These are phyloP conservation scores for Psilopogon haemacephalus DNA, from an alignment of 2,113 vertebrate species.

Conservation along the genomic window DNA sequence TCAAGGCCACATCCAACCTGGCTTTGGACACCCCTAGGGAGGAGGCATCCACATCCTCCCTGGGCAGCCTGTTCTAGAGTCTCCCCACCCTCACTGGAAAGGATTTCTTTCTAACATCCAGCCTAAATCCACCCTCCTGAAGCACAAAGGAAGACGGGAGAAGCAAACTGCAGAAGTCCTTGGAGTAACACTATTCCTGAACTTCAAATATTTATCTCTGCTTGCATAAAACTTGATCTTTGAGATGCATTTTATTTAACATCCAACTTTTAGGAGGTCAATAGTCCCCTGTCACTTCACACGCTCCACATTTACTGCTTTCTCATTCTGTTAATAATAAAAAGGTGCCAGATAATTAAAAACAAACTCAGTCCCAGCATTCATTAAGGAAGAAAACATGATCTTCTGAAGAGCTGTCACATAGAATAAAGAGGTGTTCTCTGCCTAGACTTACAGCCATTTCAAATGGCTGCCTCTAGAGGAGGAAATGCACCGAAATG, in stretches of 20 bases:
- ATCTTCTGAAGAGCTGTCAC: slow-evolving; percentile 64
- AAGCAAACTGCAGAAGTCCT: not conserved
- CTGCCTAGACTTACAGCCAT: slow-evolving; percentile 63
- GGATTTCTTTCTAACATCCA: no score
- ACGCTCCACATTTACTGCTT: slow-evolving; percentile 50
- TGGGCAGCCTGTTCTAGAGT: no score
- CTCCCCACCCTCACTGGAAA: no score
- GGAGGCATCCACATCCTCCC: no score
- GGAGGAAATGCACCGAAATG: slow-evolving; percentile 61
- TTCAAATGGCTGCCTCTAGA: slow-evolving; percentile 57
- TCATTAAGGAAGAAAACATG: slow-evolving; percentile 60
- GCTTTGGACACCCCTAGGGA: no score
- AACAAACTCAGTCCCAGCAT: slow-evolving; percentile 57
- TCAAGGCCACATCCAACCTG: no score
- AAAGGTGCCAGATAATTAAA: slow-evolving; percentile 74
- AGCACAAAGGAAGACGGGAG: not conserved
- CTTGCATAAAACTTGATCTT: not conserved
- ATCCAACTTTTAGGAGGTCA: not conserved
- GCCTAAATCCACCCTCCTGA: no score
- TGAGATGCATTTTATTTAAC: slow-evolving; percentile 48
- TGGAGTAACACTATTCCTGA: not conserved
- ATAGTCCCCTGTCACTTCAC: slow-evolving; percentile 18
- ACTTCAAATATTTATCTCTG: not conserved
- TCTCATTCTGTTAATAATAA: slow-evolving; percentile 58
- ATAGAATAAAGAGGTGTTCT: slow-evolving; percentile 59